These are phyloP conservation scores for Podarcis cretensis DNA, from an alignment of 2,113 vertebrate genomes.

Conservation along the genomic window DNA sequence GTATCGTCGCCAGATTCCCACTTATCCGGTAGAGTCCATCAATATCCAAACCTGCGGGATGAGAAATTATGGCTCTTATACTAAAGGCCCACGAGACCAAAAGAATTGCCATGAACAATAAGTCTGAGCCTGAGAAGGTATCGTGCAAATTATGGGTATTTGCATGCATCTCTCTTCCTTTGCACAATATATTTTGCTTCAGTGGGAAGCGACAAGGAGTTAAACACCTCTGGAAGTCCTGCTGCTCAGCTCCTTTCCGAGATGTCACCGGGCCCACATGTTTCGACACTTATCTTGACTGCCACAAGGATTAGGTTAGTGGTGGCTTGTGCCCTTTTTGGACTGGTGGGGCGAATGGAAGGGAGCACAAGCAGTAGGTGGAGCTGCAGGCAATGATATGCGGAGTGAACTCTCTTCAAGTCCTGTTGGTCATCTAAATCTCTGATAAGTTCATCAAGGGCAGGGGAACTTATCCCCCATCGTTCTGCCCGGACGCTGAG, in stretches of 20 bases:
- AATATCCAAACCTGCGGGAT: conserved; percentile 83
- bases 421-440: no score
- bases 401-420: no score
- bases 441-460: no score
- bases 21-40: conserved; percentile 95
- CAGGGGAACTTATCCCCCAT: no score
- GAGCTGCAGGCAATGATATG: no score
- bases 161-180: neutral
- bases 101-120: rapidly evolving
- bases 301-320: neutral
- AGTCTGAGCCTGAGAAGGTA: neutral
- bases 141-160: neutral
- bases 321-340: no score
- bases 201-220: neutral
- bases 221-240: neutral
- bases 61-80: neutral
- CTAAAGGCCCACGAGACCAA: rapidly evolving
- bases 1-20: conserved; percentile 93
- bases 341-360: no score
- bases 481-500: no score
- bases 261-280: no score
- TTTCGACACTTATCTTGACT: neutral
- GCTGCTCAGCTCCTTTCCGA: neutral
- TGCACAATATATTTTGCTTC: neutral
- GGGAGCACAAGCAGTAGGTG: no score